These are phyloP conservation scores for Sphaerodactylus townsendi DNA, from an alignment of 2,113 vertebrate species.

Conservation along the genomic window DNA sequence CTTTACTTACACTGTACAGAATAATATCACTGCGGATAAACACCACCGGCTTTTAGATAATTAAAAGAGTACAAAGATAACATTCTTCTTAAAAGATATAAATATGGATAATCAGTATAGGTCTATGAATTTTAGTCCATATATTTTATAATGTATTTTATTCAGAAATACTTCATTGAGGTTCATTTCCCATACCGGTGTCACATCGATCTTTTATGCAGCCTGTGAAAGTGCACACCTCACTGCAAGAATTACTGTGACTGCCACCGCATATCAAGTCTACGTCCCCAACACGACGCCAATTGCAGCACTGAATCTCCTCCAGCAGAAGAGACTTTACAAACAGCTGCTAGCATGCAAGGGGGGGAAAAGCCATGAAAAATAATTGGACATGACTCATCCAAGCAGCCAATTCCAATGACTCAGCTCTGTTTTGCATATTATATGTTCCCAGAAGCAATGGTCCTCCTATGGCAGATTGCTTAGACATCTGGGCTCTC, in stretches of 20 bases:
- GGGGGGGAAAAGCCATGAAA: no score
- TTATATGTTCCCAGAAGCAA: no score
- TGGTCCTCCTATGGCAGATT: no score
- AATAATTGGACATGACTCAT: no score
- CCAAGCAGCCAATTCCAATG: no score
- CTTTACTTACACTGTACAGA: not conserved
- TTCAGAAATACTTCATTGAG: not conserved
- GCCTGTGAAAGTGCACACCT: not conserved
- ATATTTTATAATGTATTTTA: not conserved
- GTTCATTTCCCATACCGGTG: not conserved
- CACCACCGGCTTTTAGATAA: not conserved
- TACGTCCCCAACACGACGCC: no score
- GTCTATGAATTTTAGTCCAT: not conserved
- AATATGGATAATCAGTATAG: not conserved
- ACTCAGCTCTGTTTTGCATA: no score
- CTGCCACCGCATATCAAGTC: no score
- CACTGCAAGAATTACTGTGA: not conserved
- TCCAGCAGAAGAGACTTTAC: no score
- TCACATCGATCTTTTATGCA: not conserved
- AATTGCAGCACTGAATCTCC: no score
- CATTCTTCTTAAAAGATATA: not conserved
- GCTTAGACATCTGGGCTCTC: no score
- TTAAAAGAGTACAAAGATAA: not conserved
- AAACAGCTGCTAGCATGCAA: no score
- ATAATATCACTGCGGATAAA: not conserved